Conservation (phyloP, 2,888 invertebrate genomes). For the Dioctria rufipes region DNA sequence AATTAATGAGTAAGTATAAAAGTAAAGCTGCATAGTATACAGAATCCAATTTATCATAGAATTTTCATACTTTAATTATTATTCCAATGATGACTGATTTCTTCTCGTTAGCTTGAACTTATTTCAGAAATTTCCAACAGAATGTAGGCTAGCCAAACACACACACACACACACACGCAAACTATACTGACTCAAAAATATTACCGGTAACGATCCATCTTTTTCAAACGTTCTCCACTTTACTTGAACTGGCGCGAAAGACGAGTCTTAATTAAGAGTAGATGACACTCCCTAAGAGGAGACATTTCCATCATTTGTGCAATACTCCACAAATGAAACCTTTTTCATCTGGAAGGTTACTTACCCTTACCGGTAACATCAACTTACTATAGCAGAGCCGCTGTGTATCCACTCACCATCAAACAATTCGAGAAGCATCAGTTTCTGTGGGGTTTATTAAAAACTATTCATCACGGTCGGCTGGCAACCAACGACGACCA, state of each 20-base stretch:
- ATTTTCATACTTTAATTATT: too few species aligned
- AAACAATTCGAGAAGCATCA: conserved; percentile 28
- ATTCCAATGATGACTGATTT: too few species aligned
- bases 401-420: background rate
- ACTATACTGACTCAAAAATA: background rate
- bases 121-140: too few species aligned
- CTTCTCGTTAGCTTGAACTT: too few species aligned
- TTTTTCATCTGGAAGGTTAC: conserved; percentile 26
- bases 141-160: too few species aligned
- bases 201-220: conserved; percentile 32
- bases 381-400: background rate
- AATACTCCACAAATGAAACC: conserved; percentile 27
- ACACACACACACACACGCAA: too few species aligned
- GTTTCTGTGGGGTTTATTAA: conserved; percentile 42
- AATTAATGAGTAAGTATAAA: too few species aligned
- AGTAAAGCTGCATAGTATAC: too few species aligned
- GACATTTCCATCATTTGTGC: conserved; percentile 19
- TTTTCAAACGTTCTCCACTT: conserved; percentile 12
- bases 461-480: conserved; percentile 40
- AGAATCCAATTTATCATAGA: too few species aligned
- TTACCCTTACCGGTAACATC: conserved; percentile 16
- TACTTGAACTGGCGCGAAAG: background rate
- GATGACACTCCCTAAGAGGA: conserved; percentile 34
- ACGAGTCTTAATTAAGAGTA: conserved; percentile 39
- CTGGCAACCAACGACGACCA: conserved; percentile 32